A percentile compares a stretch with the other conserved stretches of the same genome.
phyloP scores from a whole-genome alignment of 2,888 invertebrate genomes.

The Cinara cedri region DNA sequence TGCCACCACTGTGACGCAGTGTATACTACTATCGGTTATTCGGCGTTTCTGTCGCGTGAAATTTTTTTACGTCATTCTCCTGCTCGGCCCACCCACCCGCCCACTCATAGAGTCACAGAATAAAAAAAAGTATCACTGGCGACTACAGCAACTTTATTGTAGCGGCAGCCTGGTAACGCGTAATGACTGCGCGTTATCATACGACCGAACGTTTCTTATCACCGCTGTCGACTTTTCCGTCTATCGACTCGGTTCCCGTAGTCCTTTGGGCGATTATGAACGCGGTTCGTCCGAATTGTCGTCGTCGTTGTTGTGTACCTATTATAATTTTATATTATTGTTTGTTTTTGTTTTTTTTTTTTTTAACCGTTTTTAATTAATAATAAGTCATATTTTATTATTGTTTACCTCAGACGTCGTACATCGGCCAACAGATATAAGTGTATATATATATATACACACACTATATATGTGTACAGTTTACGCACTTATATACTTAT shows the following conservation, averaged over 20 bases:
- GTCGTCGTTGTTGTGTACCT: neutral
- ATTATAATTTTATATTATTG: too few relatives aligned
- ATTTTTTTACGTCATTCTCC: too few relatives aligned
- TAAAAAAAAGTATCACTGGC: too few relatives aligned
- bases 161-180: neutral
- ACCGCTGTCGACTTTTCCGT: conserved; percentile 39
- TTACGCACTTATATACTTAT: too few relatives aligned
- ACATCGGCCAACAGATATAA: neutral
- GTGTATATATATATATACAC: neutral
- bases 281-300: neutral
- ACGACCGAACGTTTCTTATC: conserved; percentile 13
- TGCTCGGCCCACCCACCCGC: too few relatives aligned
- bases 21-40: too few relatives aligned
- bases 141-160: too few relatives aligned
- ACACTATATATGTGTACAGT: too few relatives aligned
- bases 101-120: too few relatives aligned
- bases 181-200: neutral
- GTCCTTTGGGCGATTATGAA: conserved; percentile 20
- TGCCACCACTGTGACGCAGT: too few relatives aligned
- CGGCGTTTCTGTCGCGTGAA: too few relatives aligned
- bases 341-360: neutral
- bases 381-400: neutral
- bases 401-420: neutral
- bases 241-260: neutral
- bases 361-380: conserved; percentile 16